Percentiles rank a stretch among this genome's conserved stretches.
phyloP scores from a whole-genome alignment of 2,797 vertebrate species.

The Sus cebifrons region DNA sequence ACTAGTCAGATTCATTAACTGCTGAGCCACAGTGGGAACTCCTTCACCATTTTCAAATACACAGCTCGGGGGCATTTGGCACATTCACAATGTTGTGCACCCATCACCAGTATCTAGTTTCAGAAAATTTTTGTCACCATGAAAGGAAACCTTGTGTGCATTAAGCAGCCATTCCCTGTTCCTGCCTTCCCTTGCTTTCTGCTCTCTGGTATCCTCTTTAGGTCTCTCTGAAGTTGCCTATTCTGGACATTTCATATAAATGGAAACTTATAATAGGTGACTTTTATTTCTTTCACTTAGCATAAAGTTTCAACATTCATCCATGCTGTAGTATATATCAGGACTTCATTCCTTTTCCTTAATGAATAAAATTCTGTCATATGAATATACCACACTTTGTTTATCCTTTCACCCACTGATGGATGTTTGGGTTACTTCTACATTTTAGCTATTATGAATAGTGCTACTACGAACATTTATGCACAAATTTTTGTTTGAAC shows the following conservation, averaged over 20 bases:
- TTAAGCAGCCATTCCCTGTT: slow-evolving; percentile 33
- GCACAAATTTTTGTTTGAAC: too few relatives aligned
- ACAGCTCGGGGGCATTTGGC: background rate
- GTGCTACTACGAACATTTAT: too few relatives aligned
- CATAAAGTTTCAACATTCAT: slow-evolving; percentile 2
- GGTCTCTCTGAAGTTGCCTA: background rate
- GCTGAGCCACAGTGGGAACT: too few relatives aligned
- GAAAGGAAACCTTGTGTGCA: background rate
- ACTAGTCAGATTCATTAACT: too few relatives aligned
- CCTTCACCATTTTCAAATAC: too few relatives aligned
- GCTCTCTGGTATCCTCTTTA: background rate
- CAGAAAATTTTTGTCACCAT: slow-evolving; percentile 27
- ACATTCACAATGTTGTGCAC: background rate
- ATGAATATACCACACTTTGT: background rate
- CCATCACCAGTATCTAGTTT: background rate
- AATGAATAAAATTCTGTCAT: background rate
- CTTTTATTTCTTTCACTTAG: slow-evolving; percentile 41
- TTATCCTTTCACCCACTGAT: too few relatives aligned
- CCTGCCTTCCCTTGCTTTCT: background rate
- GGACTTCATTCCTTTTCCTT: background rate
- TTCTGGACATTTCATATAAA: background rate
- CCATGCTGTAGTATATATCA: background rate
- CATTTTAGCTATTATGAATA: too few relatives aligned
- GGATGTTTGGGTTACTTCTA: too few relatives aligned
- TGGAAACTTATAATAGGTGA: background rate